Conservation (phyloP, 2,797 vertebrate species). For the Mycteria americana region DNA sequence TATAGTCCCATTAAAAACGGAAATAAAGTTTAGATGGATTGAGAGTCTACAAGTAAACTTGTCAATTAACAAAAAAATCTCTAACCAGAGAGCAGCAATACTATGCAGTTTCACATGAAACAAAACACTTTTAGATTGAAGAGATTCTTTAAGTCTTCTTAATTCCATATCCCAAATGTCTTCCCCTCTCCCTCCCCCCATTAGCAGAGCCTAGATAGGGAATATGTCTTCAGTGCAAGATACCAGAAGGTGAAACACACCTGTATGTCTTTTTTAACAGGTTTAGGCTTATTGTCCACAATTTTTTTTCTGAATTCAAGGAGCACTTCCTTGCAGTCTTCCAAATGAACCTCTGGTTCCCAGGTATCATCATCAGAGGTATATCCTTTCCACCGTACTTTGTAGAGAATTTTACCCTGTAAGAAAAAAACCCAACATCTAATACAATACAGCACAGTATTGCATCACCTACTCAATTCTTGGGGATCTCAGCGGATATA, state of each 20-base stretch:
- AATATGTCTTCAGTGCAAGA: not conserved
- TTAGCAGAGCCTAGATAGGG: not conserved
- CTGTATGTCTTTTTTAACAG: slow-evolving; percentile 83
- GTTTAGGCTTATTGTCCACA: slow-evolving; percentile 79
- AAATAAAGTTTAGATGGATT: not conserved
- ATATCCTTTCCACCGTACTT: slow-evolving; percentile 97
- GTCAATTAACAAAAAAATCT: not conserved
- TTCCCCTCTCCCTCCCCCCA: not conserved
- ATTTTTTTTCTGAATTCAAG: slow-evolving; percentile 85
- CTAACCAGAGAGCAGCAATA: not conserved
- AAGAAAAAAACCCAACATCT: not conserved
- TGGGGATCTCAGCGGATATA: not conserved
- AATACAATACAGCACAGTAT: not conserved
- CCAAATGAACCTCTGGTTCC: slow-evolving; percentile 94
- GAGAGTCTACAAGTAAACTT: not conserved
- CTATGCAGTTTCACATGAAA: not conserved
- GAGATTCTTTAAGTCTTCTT: not conserved
- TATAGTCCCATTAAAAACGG: not conserved
- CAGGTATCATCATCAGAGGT: slow-evolving; percentile 95
- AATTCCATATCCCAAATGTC: not conserved
- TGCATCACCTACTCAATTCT: not conserved
- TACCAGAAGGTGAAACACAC: slow-evolving; percentile 65
- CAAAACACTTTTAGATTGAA: not conserved
- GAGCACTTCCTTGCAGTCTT: slow-evolving; percentile 95
- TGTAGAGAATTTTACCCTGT: slow-evolving; percentile 90